Evolutionary conservation across 2,113 vertebrate species (phyloP), one percentile per base, ranked within the genome.

Genomic region (Sialia sialis): DNA sequence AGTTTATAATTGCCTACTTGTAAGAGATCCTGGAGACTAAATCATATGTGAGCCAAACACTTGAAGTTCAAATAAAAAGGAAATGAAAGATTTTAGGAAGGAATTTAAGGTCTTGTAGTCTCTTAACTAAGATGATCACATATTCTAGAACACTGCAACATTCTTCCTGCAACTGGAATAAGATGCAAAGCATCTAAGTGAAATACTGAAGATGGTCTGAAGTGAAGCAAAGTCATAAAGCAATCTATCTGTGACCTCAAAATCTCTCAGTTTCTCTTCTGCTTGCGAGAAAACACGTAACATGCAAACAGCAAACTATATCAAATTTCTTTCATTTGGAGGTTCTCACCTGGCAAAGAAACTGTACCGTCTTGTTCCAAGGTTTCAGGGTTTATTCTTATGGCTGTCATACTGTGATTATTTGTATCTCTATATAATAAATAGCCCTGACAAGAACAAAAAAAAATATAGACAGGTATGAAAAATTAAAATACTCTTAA

Each of bases 311-410:
- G 48, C 27, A 70, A 87, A 83, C 15, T 27, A 46, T 16, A 81
- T 60, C 10, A 26, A 58, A 51, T 26, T 44, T 68, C 27, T 68
- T 13, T 11, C 8, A 74, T 54, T 16, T n/a, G 68, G 11, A 94
- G 38, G 64, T 86, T 83, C 88, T 67, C 98, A 99, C 99, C 99
- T 98, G 99, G 99, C 97, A 99, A 98, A 84, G 98, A 96, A 90
- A 99, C 98, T 54, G 98, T 98, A 67, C 99, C 99, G 52, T 99
- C 99, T 82, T 99, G 99, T 88, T 99, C 99, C 98, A 99, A 95
- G 83, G 99, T 99, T 97, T 99, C 99, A 64, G 99, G 99, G 97
- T 99, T 99, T 98, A 99, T 99, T 98, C 98, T 99, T 97, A 99
- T 80, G 80, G 99, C 99, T 64, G 98, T 98, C 98, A 98, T 98